Conservation (phyloP, 2,888 invertebrate genomes). For the Caenorhabditis angaria region DNA sequence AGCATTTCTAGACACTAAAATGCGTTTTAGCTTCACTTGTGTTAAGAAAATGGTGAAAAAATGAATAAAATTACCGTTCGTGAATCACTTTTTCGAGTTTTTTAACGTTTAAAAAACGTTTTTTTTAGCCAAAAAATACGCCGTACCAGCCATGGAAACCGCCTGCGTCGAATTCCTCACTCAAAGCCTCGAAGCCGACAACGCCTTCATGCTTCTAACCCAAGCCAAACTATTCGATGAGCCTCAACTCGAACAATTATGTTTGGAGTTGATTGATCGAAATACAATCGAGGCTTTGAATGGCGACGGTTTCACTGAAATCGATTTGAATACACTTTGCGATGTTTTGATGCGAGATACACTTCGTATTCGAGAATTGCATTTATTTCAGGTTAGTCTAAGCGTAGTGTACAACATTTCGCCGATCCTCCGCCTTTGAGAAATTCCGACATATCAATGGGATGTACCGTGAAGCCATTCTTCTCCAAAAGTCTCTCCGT, state of each 20-base stretch:
- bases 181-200: conserved; percentile 83
- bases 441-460: conserved; percentile 69
- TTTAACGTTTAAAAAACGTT: background rate
- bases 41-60: too few relatives aligned
- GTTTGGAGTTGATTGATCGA: conserved; percentile 85
- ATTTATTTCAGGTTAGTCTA: conserved; percentile 79
- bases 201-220: conserved; percentile 84
- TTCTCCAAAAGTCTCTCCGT: conserved; percentile 55
- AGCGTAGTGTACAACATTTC: conserved; percentile 64
- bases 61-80: background rate
- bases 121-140: conserved; percentile 82
- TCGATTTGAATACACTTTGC: conserved; percentile 83
- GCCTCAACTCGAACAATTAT: conserved; percentile 83
- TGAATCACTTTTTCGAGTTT: background rate
- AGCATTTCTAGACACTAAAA: too few relatives aligned
- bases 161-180: conserved; percentile 84
- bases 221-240: conserved; percentile 84
- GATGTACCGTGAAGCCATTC: conserved; percentile 55
- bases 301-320: conserved; percentile 84
- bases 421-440: conserved; percentile 70
- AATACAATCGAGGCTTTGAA: conserved; percentile 83
- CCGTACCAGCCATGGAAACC: conserved; percentile 83
- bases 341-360: conserved; percentile 83
- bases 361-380: conserved; percentile 82
- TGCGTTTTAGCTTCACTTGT: too few relatives aligned